phyloP scores from a whole-genome alignment of 2,797 vertebrate genomes.

The Poecilia picta region DNA sequence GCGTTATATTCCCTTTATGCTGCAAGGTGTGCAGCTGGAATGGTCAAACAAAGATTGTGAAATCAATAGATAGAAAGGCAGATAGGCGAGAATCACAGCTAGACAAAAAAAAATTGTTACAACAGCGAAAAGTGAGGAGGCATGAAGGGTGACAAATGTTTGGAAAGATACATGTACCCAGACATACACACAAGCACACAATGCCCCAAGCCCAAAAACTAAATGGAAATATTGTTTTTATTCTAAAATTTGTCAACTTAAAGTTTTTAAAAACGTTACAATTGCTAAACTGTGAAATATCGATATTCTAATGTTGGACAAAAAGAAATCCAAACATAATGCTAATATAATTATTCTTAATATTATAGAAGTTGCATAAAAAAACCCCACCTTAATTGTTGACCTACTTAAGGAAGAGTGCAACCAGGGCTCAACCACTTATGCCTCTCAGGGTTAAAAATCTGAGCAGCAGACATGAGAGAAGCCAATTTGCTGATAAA shows the following conservation, averaged over 20 bases:
- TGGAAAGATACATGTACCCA: neutral
- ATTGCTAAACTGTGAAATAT: neutral
- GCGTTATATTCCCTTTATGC: neutral
- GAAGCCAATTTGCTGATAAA: constrained; percentile 4
- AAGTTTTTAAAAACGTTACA: neutral
- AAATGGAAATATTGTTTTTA: neutral
- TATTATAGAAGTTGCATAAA: neutral
- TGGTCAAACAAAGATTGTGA: neutral
- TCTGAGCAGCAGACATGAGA: constrained; percentile 15
- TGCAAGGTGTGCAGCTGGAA: neutral
- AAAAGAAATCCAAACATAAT: neutral
- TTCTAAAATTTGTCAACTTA: no score
- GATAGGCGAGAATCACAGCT: neutral
- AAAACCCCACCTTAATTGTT: neutral
- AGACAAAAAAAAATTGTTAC: neutral
- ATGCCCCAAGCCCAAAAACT: neutral
- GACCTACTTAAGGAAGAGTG: neutral
- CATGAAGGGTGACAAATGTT: neutral
- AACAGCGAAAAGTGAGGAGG: neutral
- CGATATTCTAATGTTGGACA: neutral
- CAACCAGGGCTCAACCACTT: neutral
- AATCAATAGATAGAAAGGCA: neutral
- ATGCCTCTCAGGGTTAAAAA: neutral
- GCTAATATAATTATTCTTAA: neutral
- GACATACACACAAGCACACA: neutral